These are phyloP conservation scores for Stramonita haemastoma DNA, from an alignment of 2,888 invertebrate species.

Conservation along the genomic window DNA sequence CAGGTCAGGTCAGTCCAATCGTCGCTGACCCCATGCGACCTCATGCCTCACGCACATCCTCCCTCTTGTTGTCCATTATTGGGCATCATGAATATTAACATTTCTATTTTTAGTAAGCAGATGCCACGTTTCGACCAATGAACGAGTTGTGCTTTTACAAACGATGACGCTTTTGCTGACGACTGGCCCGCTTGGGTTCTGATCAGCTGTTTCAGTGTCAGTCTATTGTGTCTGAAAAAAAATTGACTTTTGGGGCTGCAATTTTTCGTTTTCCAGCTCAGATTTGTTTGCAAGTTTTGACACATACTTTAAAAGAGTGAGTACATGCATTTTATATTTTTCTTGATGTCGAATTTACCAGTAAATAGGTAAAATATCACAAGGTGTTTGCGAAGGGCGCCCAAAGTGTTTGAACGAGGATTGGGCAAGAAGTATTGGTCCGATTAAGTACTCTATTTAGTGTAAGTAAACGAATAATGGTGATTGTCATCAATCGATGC, in stretches of 20 bases:
- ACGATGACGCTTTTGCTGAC: conserved; percentile 53
- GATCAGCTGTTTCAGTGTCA: conserved; percentile 53
- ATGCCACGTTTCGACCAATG: conserved; percentile 48
- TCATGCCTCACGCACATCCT: background rate
- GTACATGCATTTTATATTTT: background rate
- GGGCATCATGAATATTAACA: conserved; percentile 63
- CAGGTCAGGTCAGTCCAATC: too few relatives aligned
- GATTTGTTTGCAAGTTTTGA: background rate
- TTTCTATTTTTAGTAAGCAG: conserved; percentile 49
- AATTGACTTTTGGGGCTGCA: background rate
- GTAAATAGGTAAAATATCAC: too few relatives aligned
- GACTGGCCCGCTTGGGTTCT: conserved; percentile 50
- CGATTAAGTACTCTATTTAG: too few relatives aligned
- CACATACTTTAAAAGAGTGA: background rate
- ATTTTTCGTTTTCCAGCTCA: background rate
- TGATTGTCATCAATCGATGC: too few relatives aligned
- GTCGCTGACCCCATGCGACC: too few relatives aligned
- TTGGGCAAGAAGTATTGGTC: too few relatives aligned
- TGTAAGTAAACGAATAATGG: too few relatives aligned
- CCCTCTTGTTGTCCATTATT: conserved; percentile 6
- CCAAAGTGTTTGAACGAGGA: too few relatives aligned
- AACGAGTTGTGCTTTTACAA: conserved; percentile 47
- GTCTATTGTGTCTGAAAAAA: conserved; percentile 7
- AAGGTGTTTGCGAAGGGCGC: too few relatives aligned
- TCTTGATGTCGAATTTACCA: too few relatives aligned